A percentile compares a stretch with the other conserved stretches of the same genome.
Conservation (phyloP, 2,113 vertebrate species). For the Actinemys pallida region DNA sequence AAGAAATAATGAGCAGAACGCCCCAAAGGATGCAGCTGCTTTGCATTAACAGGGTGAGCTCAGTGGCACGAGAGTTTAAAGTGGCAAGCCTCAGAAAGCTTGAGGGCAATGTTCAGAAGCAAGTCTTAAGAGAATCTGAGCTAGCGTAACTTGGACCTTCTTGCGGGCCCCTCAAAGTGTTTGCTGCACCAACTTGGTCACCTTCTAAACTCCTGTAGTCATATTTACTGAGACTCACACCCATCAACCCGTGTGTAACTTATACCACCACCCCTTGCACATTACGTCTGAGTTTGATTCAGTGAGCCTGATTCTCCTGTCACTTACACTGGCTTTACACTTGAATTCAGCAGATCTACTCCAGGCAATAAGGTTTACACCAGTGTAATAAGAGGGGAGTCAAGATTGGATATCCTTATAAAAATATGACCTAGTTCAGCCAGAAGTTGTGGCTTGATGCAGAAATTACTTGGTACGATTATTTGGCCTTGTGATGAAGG, state of each 20-base stretch:
- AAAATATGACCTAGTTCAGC: background rate
- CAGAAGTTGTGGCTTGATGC: background rate
- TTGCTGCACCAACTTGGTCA: background rate
- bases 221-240: background rate
- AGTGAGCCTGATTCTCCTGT: background rate
- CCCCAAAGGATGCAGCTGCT: background rate
- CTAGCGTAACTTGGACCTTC: background rate
- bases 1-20: background rate
- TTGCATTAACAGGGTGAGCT: background rate
- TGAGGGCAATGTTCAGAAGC: background rate
- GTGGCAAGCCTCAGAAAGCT: background rate
- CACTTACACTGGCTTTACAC: background rate
- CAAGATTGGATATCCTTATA: background rate
- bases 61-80: background rate
- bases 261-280: accelerated
- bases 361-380: background rate
- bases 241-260: background rate
- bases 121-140: background rate
- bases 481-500: background rate
- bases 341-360: background rate
- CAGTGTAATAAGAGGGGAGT: background rate
- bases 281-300: background rate
- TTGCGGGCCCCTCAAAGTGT: background rate
- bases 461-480: background rate
- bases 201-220: background rate